Conservation (phyloP, 2,797 vertebrate species). For the Neoniphon sammara region DNA sequence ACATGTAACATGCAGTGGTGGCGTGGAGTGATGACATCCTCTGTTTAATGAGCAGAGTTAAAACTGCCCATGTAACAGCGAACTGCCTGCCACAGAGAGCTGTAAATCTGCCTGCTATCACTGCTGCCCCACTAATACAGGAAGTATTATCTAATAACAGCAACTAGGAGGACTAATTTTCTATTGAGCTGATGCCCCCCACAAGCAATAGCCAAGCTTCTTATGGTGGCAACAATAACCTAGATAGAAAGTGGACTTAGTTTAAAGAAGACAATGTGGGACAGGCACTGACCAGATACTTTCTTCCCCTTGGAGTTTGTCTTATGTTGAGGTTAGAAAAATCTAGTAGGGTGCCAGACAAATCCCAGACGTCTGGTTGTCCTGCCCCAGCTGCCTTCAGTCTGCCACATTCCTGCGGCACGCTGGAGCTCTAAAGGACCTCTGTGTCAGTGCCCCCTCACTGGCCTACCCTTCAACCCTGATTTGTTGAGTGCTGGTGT, state of each 20-base stretch:
- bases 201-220: slow-evolving; percentile 30
- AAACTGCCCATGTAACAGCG: slow-evolving; percentile 81
- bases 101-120: slow-evolving; percentile 86
- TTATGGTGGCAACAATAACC: slow-evolving; percentile 38
- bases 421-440: slow-evolving; percentile 74
- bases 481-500: slow-evolving; percentile 86
- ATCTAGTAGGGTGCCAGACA: slow-evolving; percentile 71
- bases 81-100: slow-evolving; percentile 82
- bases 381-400: slow-evolving; percentile 63
- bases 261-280: slow-evolving; percentile 39
- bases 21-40: slow-evolving; percentile 96
- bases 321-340: slow-evolving; percentile 59
- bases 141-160: slow-evolving; percentile 86
- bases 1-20: slow-evolving; percentile 88
- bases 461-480: slow-evolving; percentile 75
- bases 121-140: slow-evolving; percentile 79
- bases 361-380: slow-evolving; percentile 78
- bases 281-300: slow-evolving; percentile 41
- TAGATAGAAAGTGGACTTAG: slow-evolving; percentile 49
- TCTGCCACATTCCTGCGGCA: slow-evolving; percentile 75
- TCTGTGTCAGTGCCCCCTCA: slow-evolving; percentile 74
- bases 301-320: slow-evolving; percentile 44
- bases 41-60: slow-evolving; percentile 91
- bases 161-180: slow-evolving; percentile 78
- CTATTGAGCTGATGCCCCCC: slow-evolving; percentile 68